Base-by-base conservation (phyloP, 1,140 invertebrate species). In the Aphis gossypii region DNA sequence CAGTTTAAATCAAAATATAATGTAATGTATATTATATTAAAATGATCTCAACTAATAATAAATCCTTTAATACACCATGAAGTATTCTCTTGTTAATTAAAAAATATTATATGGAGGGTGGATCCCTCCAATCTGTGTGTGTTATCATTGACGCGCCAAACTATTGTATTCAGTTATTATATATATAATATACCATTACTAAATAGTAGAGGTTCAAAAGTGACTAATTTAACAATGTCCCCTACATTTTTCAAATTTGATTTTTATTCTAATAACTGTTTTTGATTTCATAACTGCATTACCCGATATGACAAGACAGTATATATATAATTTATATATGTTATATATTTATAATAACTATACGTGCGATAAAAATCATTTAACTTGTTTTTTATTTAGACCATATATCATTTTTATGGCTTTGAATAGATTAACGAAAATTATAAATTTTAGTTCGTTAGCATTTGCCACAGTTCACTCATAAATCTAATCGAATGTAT, bases 361-460 rank as follows among this genome's bases (percentile, higher is more conserved):
- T 41, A 51, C 30, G 30, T 41, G 38, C 41, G 68, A 92, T 92
- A 83, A 92, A n/a, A 92, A 92, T 51, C 76, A 92, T 76, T 83
- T 48, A 92, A 92, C 91, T 92, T 83, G 91, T 84, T 92, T 92
- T 92, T 92, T 51, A 92, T 46, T 54, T 82, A 20, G 21, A 21
- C 46, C 35, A 84, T 92, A 82, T 92, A 92, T 92, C 91, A 92
- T 82, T 92, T 92, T 92, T 92, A 92, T 92, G 44, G 76, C 44
- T 76, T 23, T 51, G 91, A 92, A 92, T 92, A 92, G 91, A 92
- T 92, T 92, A 92, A 92, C 60, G 51, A 82, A 92, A 92, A 82
- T 92, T 51, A 76, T 82, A 76, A 82, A 92, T 48, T 82, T 84
- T 92, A 41, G 68, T 92, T 92, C 46, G 91, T 83, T 46, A 92